Evolutionary conservation across 2,888 invertebrate genomes (phyloP).

Genomic region (Platynereis dumerilii): DNA sequence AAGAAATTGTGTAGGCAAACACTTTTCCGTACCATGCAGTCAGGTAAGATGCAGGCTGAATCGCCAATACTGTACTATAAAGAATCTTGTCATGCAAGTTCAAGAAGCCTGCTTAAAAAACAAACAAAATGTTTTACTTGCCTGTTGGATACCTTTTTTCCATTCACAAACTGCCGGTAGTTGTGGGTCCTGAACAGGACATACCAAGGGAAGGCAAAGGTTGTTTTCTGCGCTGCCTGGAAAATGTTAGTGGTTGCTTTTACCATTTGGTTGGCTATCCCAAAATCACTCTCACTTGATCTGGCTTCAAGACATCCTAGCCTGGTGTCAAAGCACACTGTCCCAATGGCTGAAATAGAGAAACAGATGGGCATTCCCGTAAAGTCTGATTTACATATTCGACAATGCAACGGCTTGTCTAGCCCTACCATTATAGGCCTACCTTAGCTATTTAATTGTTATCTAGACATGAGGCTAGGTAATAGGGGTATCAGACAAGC

Average conservation of each 20-base stretch:
- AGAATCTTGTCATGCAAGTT: no score
- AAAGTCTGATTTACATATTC: no score
- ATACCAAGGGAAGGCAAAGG: conserved; percentile 54
- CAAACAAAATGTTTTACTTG: conserved; percentile 32
- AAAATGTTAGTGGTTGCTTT: conserved; percentile 51
- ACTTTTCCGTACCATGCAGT: no score
- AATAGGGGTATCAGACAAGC: no score
- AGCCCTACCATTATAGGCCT: no score
- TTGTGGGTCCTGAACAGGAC: conserved; percentile 42
- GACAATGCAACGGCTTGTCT: no score
- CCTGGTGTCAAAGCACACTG: conserved; percentile 58
- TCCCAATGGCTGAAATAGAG: conserved; percentile 48
- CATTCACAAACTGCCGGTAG: conserved; percentile 41
- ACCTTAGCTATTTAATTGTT: no score
- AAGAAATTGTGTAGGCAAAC: no score
- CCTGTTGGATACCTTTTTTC: conserved; percentile 33
- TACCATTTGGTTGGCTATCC: conserved; percentile 46
- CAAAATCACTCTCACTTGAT: conserved; percentile 33
- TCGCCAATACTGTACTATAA: no score
- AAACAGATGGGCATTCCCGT: neutral
- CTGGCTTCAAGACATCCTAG: conserved; percentile 50
- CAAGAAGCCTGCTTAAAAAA: no score
- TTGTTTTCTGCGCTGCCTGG: conserved; percentile 52
- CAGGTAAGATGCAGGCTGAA: no score
- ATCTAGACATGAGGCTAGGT: no score